phyloP scores from a whole-genome alignment of 2,888 invertebrate species.

The Coremacera marginata region DNA sequence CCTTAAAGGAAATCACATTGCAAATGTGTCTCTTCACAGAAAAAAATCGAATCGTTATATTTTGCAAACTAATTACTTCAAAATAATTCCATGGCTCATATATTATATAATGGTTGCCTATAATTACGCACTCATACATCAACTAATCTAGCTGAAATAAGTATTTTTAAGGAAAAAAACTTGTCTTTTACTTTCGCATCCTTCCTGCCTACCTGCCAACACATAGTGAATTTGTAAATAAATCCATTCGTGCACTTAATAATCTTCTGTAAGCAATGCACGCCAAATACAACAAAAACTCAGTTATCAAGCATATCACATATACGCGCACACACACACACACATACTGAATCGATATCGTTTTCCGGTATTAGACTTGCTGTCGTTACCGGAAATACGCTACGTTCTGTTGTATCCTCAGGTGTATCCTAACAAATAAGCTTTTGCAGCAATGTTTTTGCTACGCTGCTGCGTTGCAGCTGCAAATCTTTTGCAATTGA shows the following conservation, averaged over 20 bases:
- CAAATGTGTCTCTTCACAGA: too few relatives aligned
- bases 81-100: too few relatives aligned
- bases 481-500: constrained; percentile 32
- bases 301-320: background rate
- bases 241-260: constrained; percentile 1
- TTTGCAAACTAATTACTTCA: too few relatives aligned
- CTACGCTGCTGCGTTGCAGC: background rate
- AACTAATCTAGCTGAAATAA: too few relatives aligned
- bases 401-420: constrained; percentile 12
- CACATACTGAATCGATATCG: background rate
- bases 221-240: background rate
- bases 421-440: constrained; percentile 2
- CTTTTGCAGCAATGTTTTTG: constrained; percentile 1
- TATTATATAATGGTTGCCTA: too few relatives aligned
- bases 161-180: too few relatives aligned
- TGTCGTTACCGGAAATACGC: background rate
- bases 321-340: background rate
- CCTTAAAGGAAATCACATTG: too few relatives aligned
- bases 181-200: too few relatives aligned
- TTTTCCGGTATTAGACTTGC: constrained; percentile 3
- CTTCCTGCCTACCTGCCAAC: background rate
- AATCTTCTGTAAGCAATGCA: background rate
- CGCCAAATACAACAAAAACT: background rate
- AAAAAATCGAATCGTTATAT: too few relatives aligned
- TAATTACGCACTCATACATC: too few relatives aligned